Evolutionary conservation across 2,797 vertebrate genomes (phyloP), one percentile per base, ranked within the genome.

Genomic region (Garrulus glandarius): DNA sequence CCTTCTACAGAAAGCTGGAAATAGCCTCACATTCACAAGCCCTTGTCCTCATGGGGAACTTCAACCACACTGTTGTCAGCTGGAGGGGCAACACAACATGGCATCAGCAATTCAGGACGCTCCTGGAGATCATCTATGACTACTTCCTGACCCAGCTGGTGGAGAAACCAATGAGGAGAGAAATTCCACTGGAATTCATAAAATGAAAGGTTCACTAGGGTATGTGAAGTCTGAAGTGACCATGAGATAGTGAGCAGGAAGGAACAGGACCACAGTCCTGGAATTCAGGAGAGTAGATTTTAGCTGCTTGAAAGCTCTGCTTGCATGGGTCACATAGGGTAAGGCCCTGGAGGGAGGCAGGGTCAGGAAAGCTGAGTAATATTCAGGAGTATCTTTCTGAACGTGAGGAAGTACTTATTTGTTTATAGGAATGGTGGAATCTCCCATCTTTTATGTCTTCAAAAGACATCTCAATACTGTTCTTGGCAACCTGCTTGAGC

Each of bases 341-440:
- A 49, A 74, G n/a, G 16, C 2, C 11, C 18, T 47, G 24, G 19
- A 71, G 3, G 6, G 10, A 76, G 30, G 18, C 12, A 27, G 5
- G 8, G 7, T 5, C 37, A 64, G 19, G 10, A 68, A 64, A 55
- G 4, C 5, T 43, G 11, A 6, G 1, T 56, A 49, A 44, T 52
- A 55, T 14, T 72, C 49, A 67, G 34, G 44, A 15, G 64, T 60
- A 4, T 44, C 5, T 56, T 60, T 74, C 43, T 71, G 44, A 75
- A 61, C 3, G 15, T 20, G 15, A 69, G 9, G 10, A 41, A 78
- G 39, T 3, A 15, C 1, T 6, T 46, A 29, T 26, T 57, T 37
- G 17, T n/a, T 6, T 5, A 23, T n/a, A 30, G 6, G 59, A 36
- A 26, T 41, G 1, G 0, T 49, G 15, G 6, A 17, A 39, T 72